Base-by-base conservation (phyloP, 2,113 vertebrate species). In the Erythrolamprus reginae region DNA sequence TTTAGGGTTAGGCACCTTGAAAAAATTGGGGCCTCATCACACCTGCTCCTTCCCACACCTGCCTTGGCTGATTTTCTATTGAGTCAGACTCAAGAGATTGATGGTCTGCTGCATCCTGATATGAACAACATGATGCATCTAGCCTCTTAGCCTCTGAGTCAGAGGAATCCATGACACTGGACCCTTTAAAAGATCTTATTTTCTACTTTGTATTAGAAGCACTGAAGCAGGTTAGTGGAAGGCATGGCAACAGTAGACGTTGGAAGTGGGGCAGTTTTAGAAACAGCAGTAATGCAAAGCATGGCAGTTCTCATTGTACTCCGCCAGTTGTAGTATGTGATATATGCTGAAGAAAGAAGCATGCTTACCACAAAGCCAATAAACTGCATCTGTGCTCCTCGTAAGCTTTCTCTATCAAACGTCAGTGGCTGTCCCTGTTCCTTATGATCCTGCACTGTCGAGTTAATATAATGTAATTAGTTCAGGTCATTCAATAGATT, bases 381-480 rank as follows among this genome's bases (percentile, higher is more conserved):
- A 38, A 53, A 8, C 91, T 86, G 19, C 65, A n/a, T 0, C 55
- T 65, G 53, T 42, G 77, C 33, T 52, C 82, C n/a, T 50, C 45
- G 24, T 48, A 88, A 88, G 3, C 6, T 85, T 91, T 70, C 56
- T 89, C 47, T 56, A 91, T 61, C 87, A 89, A 82, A 1, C 83
- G 3, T 90, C 91, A 91, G 83, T 90, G 5, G 28, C 0, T 90
- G 53, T 86, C 70, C 19, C 26, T 70, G 7, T 55, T 92, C 24
- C 33, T 65, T 90, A 4, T 92, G 51, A 91, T 90, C 15, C 4
- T 42, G 28, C 87, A 86, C 45, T 12, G 26, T 70, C 87, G 89
- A 93, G 93, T 91, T 93, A 91, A 61, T 92, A 19, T 90, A 58
- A 93, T 89, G 3, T 24, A 92, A 84, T 91, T 89, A 47, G 86